These are phyloP conservation scores for Chloebia gouldiae DNA, from an alignment of 2,113 vertebrate species.

Conservation along the genomic window DNA sequence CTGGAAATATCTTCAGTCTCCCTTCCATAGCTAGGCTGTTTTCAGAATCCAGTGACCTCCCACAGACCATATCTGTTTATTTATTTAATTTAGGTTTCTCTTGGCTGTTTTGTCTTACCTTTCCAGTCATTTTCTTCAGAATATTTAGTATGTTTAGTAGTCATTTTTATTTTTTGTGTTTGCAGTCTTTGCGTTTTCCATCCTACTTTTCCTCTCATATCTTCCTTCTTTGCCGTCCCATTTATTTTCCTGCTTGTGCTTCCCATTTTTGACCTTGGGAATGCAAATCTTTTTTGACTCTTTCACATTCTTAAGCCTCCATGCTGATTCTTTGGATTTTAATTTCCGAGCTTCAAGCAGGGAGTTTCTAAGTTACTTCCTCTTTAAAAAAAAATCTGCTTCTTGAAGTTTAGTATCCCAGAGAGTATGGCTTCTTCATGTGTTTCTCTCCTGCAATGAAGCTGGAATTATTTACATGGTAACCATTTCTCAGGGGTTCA, in stretches of 20 bases:
- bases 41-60: not conserved
- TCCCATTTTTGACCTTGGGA: not conserved
- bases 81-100: not conserved
- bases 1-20: not conserved
- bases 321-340: constrained; percentile 64
- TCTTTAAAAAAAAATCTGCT: constrained; percentile 23
- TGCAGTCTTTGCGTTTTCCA: not conserved
- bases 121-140: not conserved
- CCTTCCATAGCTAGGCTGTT: not conserved
- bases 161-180: not conserved
- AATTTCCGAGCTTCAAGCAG: constrained; percentile 69
- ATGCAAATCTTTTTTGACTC: constrained; percentile 42
- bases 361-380: constrained; percentile 66
- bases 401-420: constrained; percentile 54
- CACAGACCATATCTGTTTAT: not conserved
- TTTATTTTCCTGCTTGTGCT: constrained; percentile 23
- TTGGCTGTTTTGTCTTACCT: not conserved
- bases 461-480: constrained; percentile 41
- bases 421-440: constrained; percentile 32
- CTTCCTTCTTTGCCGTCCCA: not conserved
- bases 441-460: constrained; percentile 27
- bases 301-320: constrained; percentile 45
- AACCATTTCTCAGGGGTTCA: constrained; percentile 36
- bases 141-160: not conserved
- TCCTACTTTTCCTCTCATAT: not conserved